Base-by-base conservation (phyloP, 2,113 vertebrate species). In the Leiothrix lutea region DNA sequence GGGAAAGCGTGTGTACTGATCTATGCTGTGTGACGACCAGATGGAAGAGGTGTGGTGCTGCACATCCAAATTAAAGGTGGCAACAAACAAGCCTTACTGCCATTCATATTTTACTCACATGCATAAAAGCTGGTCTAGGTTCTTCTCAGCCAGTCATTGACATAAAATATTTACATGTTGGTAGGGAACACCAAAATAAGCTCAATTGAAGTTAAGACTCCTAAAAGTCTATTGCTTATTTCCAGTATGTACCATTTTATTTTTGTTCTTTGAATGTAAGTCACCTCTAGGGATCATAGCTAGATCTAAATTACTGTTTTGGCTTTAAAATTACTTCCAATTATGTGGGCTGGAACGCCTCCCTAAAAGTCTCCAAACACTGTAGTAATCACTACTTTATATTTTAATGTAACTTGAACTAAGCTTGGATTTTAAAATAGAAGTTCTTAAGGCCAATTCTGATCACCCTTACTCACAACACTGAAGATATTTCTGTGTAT, bases 261-360 rank as follows among this genome's bases (percentile, higher is more conserved):
- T 77, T 65, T 83, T 56, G 24, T 88, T 86, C 64, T 66, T 86
- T 86, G 47, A 85, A 24, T 57, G 38, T 66, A 74, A 70, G 24
- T 85, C 75, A 80, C 48, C 77, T 95, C 69, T 88, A 81, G 40
- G 48, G 53, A 91, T 86, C 65, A 82, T 60, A 91, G 42, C n/a
- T 86, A 58, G 50, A 93, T 80, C 79, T 83, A 94, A 92, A 96
- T 95, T 78, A 89, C 82, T 94, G 2, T 90, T 96, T 95, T 91
- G 86, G 61, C 89, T 93, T 93, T 80, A 70, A 94, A 90, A 92
- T 86, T 8, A 51, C 60, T 90, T 93, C 72, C 80, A 91, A n/a
- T 92, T 90, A 80, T 74, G 77, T 94, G 83, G 69, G 83, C 69
- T 90, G 86, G 35, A 94, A 64, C 75, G 50, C 51, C n/a, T 84